Percentiles rank a stretch among this genome's conserved stretches.
Conservation (phyloP, 2,797 vertebrate species). For the Enteromius radiatus region DNA sequence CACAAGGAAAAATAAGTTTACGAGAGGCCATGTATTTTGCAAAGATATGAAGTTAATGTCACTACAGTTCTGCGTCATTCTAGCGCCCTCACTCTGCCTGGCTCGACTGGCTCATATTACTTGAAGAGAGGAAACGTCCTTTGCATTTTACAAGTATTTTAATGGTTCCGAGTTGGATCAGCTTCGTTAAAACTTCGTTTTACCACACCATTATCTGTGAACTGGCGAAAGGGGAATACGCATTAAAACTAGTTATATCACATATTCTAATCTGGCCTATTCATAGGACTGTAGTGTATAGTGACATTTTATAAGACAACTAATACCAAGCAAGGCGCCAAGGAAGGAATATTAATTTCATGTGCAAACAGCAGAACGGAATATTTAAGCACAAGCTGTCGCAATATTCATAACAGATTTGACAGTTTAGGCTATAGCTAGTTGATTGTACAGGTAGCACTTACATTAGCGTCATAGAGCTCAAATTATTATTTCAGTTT, state of each 20-base stretch:
- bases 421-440: background rate
- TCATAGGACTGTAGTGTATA: background rate
- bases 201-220: background rate
- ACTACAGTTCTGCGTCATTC: conserved; percentile 59
- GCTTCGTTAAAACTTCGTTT: conserved; percentile 15
- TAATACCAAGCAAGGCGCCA: background rate
- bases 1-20: conserved; percentile 49
- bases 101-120: conserved; percentile 56
- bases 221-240: background rate
- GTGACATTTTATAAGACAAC: conserved; percentile 29
- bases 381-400: background rate
- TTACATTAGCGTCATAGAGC: background rate
- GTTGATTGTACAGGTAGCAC: background rate
- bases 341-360: background rate
- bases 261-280: conserved; percentile 17
- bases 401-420: background rate
- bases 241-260: conserved; percentile 5
- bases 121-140: conserved; percentile 43
- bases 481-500: background rate
- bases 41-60: conserved; percentile 55
- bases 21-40: conserved; percentile 45
- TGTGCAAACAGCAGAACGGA: conserved; percentile 13
- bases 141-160: conserved; percentile 46
- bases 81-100: conserved; percentile 70
- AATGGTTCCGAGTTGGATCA: conserved; percentile 37